Percentiles rank a stretch among this genome's conserved stretches.
Conservation (phyloP, 2,888 invertebrate genomes). For the Latrodectus elegans region DNA sequence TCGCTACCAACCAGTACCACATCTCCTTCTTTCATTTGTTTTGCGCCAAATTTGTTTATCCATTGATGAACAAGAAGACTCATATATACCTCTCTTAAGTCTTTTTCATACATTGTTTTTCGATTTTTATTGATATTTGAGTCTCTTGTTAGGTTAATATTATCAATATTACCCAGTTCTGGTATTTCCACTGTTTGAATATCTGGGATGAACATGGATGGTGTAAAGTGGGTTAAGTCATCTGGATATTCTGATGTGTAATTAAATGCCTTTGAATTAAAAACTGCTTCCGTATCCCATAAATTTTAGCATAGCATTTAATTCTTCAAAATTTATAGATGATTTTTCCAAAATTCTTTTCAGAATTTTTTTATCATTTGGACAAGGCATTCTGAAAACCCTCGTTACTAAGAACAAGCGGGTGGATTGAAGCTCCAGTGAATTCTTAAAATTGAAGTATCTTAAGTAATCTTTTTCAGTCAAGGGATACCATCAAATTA, state of each 20-base stretch:
- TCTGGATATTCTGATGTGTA: constrained; percentile 72
- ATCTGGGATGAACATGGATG: constrained; percentile 11
- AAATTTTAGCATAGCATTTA: constrained; percentile 71
- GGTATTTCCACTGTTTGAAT: constrained; percentile 6
- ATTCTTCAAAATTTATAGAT: not conserved
- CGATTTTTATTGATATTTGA: not conserved
- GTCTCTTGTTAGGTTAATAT: not conserved
- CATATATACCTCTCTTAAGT: not conserved
- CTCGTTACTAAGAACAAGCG: too few relatives aligned
- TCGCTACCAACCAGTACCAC: not conserved
- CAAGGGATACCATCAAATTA: constrained; percentile 11
- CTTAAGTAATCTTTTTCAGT: not conserved
- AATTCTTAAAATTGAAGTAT: too few relatives aligned
- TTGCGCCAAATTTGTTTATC: not conserved
- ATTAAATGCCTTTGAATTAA: constrained; percentile 74
- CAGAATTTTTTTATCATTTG: too few relatives aligned
- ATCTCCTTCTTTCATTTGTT: not conserved
- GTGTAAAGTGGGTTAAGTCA: constrained; percentile 5
- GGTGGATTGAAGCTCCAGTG: too few relatives aligned
- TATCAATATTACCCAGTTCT: constrained; percentile 1
- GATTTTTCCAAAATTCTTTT: too few relatives aligned
- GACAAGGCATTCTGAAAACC: too few relatives aligned
- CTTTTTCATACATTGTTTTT: not conserved
- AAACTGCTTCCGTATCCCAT: constrained; percentile 72
- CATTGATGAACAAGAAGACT: not conserved